phyloP scores from a whole-genome alignment of 92 coral and sea anemone genomes.

The Zoanthus sociatus region DNA sequence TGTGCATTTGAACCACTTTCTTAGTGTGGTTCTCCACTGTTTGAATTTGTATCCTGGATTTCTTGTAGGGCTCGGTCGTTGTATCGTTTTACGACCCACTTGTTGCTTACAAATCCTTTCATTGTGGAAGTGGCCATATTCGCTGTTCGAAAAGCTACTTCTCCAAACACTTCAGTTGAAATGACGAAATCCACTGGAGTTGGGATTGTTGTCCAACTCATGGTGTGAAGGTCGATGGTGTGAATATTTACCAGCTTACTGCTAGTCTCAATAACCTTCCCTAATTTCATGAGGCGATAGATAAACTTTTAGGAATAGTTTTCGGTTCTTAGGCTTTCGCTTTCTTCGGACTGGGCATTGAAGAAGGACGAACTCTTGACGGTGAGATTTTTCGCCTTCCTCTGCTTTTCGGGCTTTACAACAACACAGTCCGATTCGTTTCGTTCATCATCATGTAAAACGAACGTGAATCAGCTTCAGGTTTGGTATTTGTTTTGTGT shows the following conservation, averaged over 20 bases:
- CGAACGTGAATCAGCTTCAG: constrained; percentile 19
- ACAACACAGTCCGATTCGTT: constrained; percentile 32
- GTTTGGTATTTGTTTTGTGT: constrained; percentile 16
- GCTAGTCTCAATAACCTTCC: constrained; percentile 62
- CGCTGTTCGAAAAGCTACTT: constrained; percentile 63
- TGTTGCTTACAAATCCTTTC: constrained; percentile 41
- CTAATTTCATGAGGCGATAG: constrained; percentile 67
- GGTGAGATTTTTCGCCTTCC: constrained; percentile 35
- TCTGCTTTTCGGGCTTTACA: constrained; percentile 35
- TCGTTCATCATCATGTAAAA: constrained; percentile 15
- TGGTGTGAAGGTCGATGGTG: constrained; percentile 59
- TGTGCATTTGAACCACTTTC: constrained; percentile 75
- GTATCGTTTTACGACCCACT: constrained; percentile 71
- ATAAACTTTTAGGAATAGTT: constrained; percentile 61
- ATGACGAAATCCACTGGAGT: constrained; percentile 59
- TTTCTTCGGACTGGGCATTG: constrained; percentile 48
- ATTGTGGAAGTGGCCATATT: constrained; percentile 52
- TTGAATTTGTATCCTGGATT: constrained; percentile 57
- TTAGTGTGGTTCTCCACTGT: constrained; percentile 69
- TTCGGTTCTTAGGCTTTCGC: constrained; percentile 28
- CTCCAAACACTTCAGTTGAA: constrained; percentile 66
- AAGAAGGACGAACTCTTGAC: constrained; percentile 28
- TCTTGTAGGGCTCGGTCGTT: constrained; percentile 48
- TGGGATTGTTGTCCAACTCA: constrained; percentile 71
- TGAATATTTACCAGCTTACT: constrained; percentile 61